Percentiles rank a stretch among this genome's conserved stretches.
These are phyloP conservation scores for Kuschelorhynchus macadamiae DNA, from an alignment of 2,888 invertebrate genomes.

Conservation along the genomic window DNA sequence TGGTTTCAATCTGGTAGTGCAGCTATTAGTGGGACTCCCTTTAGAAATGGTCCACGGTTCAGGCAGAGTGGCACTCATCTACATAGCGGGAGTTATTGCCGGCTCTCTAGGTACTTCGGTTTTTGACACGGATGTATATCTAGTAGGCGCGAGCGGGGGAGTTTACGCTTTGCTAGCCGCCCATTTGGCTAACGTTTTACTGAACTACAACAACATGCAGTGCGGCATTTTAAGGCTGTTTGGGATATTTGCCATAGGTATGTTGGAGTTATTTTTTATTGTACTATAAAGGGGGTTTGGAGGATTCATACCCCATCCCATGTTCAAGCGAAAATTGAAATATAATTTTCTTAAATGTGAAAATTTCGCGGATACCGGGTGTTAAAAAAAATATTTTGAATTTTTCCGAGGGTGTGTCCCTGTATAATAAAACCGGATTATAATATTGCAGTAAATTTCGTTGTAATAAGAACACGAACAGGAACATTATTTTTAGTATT, in stretches of 20 bases:
- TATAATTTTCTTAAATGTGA: too few species aligned
- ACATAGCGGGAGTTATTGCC: conserved; percentile 93
- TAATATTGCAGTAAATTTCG: too few species aligned
- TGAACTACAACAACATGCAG: conserved; percentile 97
- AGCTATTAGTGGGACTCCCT: conserved; percentile 92
- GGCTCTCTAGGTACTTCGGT: conserved; percentile 90
- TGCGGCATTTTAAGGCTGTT: conserved; percentile 91
- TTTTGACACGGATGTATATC: conserved; percentile 93
- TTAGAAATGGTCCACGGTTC: conserved; percentile 98
- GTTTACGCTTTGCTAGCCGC: conserved; percentile 97
- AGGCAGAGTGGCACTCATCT: conserved; percentile 87
- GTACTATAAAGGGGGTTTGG: not conserved
- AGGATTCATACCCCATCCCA: too few species aligned
- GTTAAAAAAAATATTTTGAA: conserved; percentile 4
- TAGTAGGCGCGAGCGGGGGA: conserved; percentile 97
- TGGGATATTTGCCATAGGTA: conserved; percentile 92
- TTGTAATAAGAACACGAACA: conserved; percentile 3
- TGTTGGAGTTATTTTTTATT: conserved; percentile 62
- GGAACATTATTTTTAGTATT: conserved; percentile 6
- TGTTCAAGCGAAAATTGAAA: too few species aligned
- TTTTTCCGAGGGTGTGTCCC: too few species aligned
- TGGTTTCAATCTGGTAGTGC: conserved; percentile 94
- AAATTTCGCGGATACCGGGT: too few species aligned
- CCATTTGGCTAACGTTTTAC: conserved; percentile 93
- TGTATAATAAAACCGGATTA: too few species aligned